phyloP scores from a whole-genome alignment of 1,140 invertebrate genomes.

The Drosophila aff. region DNA sequence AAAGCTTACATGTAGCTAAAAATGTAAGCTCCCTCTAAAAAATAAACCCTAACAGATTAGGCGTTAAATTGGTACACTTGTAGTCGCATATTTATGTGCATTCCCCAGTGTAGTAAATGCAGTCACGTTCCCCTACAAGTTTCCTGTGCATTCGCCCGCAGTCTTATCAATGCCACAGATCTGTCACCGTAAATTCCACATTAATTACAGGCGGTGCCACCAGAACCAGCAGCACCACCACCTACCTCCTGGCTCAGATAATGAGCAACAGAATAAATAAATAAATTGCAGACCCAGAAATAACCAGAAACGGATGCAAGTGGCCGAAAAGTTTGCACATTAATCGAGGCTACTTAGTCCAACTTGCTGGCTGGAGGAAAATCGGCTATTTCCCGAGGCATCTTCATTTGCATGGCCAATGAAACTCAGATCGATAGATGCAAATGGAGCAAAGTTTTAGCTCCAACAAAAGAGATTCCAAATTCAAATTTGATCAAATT shows the following conservation, averaged over 20 bases:
- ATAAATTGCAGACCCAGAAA: slow-evolving; percentile 47
- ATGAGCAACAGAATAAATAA: slow-evolving; percentile 61
- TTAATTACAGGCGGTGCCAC: slow-evolving; percentile 41
- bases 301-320: slow-evolving; percentile 59
- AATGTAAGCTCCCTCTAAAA: no score
- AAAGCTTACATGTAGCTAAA: no score
- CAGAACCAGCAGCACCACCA: neutral
- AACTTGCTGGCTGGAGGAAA: slow-evolving; percentile 26
- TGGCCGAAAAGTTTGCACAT: slow-evolving; percentile 66
- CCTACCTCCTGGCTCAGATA: slow-evolving; percentile 21
- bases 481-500: slow-evolving; percentile 44
- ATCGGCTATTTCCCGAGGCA: neutral
- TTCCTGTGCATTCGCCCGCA: slow-evolving; percentile 14
- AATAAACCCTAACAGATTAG: no score
- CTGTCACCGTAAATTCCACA: slow-evolving; percentile 62
- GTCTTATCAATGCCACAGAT: slow-evolving; percentile 53
- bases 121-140: slow-evolving; percentile 30
- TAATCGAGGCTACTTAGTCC: slow-evolving; percentile 60
- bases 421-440: slow-evolving; percentile 47
- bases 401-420: slow-evolving; percentile 42
- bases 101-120: neutral
- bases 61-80: no score
- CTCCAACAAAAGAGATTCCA: neutral
- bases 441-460: slow-evolving; percentile 44
- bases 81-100: no score